phyloP scores from a whole-genome alignment of 2,888 invertebrate species.

The Leptogaster cylindrica region DNA sequence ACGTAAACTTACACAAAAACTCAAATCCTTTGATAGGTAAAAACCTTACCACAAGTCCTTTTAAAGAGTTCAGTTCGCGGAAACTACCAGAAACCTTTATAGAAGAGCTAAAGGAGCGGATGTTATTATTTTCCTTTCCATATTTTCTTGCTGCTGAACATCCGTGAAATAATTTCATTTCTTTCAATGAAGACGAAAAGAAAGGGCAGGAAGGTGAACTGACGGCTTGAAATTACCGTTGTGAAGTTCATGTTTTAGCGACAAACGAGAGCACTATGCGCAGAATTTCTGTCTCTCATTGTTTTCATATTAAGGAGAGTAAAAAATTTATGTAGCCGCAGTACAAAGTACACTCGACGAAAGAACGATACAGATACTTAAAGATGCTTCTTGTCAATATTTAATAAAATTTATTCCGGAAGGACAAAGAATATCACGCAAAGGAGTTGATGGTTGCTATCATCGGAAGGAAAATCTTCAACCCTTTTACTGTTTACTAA shows the following conservation, averaged over 20 bases:
- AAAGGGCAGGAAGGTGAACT: neutral
- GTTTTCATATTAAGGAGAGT: slow-evolving; percentile 26
- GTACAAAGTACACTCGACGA: too few relatives aligned
- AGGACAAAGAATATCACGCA: too few relatives aligned
- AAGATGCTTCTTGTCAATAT: too few relatives aligned
- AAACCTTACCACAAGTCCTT: too few relatives aligned
- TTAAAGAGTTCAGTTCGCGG: too few relatives aligned
- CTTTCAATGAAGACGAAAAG: neutral
- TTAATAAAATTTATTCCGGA: too few relatives aligned
- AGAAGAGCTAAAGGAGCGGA: neutral
- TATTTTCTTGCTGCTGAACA: neutral
- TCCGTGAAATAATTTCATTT: neutral
- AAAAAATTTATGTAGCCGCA: slow-evolving; percentile 32
- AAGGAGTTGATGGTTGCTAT: too few relatives aligned
- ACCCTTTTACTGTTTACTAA: slow-evolving; percentile 1
- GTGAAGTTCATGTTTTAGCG: neutral
- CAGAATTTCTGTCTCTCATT: slow-evolving; percentile 8
- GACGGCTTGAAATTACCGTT: neutral
- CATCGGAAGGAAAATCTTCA: too few relatives aligned
- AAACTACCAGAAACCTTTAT: neutral
- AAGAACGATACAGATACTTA: too few relatives aligned
- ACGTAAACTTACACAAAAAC: too few relatives aligned
- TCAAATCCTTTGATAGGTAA: too few relatives aligned
- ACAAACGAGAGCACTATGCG: neutral
- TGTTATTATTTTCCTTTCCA: neutral